Percentiles rank a stretch among this genome's conserved stretches.
Evolutionary conservation across 1,140 invertebrate species (phyloP).

Genomic region (Diplogasteroides magnus): DNA sequence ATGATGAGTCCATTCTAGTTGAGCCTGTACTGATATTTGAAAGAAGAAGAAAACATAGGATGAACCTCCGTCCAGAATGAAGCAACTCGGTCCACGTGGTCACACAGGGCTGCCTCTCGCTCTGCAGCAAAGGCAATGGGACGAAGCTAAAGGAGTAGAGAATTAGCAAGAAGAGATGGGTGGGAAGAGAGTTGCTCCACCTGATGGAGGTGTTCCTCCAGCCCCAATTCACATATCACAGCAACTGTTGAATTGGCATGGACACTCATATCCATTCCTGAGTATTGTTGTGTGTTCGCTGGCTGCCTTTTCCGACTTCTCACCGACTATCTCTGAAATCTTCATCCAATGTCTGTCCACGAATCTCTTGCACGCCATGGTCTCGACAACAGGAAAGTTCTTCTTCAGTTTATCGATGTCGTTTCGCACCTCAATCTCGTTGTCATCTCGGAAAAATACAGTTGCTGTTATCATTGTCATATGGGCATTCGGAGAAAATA

Average conservation of each 20-base stretch:
- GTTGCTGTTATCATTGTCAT: too few relatives aligned
- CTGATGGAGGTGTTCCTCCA: slow-evolving; percentile 17
- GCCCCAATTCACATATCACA: slow-evolving; percentile 21
- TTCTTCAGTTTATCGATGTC: slow-evolving; percentile 23
- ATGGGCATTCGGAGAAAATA: too few relatives aligned
- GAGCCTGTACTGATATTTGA: too few relatives aligned
- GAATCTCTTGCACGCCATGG: slow-evolving; percentile 14
- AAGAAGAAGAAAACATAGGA: too few relatives aligned
- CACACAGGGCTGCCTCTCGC: slow-evolving; percentile 13
- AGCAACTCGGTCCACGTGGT: slow-evolving; percentile 10
- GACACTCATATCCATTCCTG: slow-evolving; percentile 20
- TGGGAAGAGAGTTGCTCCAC: too few relatives aligned
- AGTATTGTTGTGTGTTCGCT: not conserved
- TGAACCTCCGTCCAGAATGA: slow-evolving; percentile 23
- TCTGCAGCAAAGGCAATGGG: slow-evolving; percentile 24
- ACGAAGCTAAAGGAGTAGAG: slow-evolving; percentile 1
- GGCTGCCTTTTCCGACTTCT: not conserved
- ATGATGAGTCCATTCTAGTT: slow-evolving; percentile 3
- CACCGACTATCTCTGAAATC: slow-evolving; percentile 27
- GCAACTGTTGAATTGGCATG: slow-evolving; percentile 17
- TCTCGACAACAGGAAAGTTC: slow-evolving; percentile 22
- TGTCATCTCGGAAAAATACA: too few relatives aligned
- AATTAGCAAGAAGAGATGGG: too few relatives aligned
- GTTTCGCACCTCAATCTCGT: slow-evolving; percentile 20
- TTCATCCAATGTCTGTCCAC: slow-evolving; percentile 23